These are phyloP conservation scores for Pungitius pungitius DNA, from an alignment of 2,113 vertebrate genomes.

Conservation along the genomic window DNA sequence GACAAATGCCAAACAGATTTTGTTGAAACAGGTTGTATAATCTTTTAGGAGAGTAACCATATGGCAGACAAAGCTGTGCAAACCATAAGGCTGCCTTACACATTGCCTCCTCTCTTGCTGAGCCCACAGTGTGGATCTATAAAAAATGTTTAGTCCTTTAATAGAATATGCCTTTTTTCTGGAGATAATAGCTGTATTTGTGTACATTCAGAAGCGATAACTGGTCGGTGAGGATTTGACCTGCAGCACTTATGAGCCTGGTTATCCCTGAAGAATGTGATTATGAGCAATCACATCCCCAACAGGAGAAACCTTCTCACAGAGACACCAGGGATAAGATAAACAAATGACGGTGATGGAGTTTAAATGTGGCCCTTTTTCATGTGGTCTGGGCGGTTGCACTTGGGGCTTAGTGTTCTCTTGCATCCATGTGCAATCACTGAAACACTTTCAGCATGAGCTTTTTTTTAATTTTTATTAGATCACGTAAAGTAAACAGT, in stretches of 20 bases:
- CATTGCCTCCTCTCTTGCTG: slow-evolving; percentile 31
- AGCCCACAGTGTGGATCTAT: slow-evolving; percentile 48
- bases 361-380: slow-evolving; percentile 69
- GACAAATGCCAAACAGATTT: slow-evolving; percentile 2
- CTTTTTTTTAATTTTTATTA: slow-evolving; percentile 75
- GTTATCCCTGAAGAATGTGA: slow-evolving; percentile 57
- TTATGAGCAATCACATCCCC: slow-evolving; percentile 56
- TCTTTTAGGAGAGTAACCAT: slow-evolving; percentile 24
- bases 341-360: slow-evolving; percentile 72
- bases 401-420: slow-evolving; percentile 62
- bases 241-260: slow-evolving; percentile 56
- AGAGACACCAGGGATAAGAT: slow-evolving; percentile 63
- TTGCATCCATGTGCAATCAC: slow-evolving; percentile 71
- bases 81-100: slow-evolving; percentile 46
- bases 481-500: slow-evolving; percentile 79
- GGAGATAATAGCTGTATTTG: slow-evolving; percentile 42
- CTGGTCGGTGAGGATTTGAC: slow-evolving; percentile 57
- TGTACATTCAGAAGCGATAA: slow-evolving; percentile 50
- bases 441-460: slow-evolving; percentile 72
- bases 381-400: slow-evolving; percentile 64
- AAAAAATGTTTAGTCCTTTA: slow-evolving; percentile 48
- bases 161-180: slow-evolving; percentile 39
- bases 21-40: slow-evolving; percentile 30
- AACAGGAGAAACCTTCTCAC: slow-evolving; percentile 69
- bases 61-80: slow-evolving; percentile 29